phyloP scores from a whole-genome alignment of 2,888 invertebrate genomes.

The Troides helena region DNA sequence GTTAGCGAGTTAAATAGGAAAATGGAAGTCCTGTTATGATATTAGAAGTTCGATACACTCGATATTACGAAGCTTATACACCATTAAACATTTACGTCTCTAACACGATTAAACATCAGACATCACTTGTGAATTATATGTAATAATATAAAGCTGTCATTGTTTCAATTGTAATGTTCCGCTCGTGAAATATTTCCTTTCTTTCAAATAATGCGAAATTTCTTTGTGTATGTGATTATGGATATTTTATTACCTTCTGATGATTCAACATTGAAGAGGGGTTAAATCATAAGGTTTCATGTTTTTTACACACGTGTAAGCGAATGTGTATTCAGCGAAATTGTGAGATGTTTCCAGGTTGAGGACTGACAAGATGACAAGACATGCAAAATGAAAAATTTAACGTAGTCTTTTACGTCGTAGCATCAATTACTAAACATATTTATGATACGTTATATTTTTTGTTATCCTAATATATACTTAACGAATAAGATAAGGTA shows the following conservation, averaged over 20 bases:
- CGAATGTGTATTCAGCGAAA: constrained; percentile 23
- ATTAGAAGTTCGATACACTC: neutral
- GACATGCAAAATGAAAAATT: constrained; percentile 18
- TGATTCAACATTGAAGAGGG: neutral
- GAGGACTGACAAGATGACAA: constrained; percentile 23
- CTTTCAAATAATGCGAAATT: too few relatives aligned
- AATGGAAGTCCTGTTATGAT: neutral
- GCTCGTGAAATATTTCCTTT: too few relatives aligned
- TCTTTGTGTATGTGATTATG: neutral
- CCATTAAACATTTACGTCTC: neutral
- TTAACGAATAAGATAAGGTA: too few relatives aligned
- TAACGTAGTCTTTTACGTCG: neutral
- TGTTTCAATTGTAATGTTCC: too few relatives aligned
- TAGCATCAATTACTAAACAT: neutral
- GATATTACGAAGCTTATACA: neutral
- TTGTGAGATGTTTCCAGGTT: constrained; percentile 11
- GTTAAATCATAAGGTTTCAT: neutral
- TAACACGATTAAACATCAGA: constrained; percentile 1
- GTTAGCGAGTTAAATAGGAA: neutral
- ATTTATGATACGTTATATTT: neutral
- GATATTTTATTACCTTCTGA: constrained; percentile 2
- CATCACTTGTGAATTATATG: too few relatives aligned
- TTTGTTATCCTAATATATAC: too few relatives aligned
- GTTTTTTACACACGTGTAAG: constrained; percentile 16
- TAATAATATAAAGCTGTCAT: too few relatives aligned